Base-by-base conservation (phyloP, 2,113 vertebrate genomes). In the Clinocottus analis region DNA sequence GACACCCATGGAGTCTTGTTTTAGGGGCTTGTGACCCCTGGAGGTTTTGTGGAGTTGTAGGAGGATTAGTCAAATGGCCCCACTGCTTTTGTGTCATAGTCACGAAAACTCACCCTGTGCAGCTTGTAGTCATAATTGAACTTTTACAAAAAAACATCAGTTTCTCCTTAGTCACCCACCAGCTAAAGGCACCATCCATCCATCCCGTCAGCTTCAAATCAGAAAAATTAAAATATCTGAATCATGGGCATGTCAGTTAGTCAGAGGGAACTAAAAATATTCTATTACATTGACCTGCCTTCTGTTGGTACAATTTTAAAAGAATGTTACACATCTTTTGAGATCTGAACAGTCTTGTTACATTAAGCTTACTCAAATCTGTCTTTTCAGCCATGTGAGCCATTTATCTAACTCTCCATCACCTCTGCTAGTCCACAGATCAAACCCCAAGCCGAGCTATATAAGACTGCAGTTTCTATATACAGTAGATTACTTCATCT, bases 71-170 rank as follows among this genome's bases (percentile, higher is more conserved):
- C 79, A 87, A 85, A 90, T 80, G 81, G 76, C n/a, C 59, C 58
- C 33, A 56, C 61, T 70, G 85, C 90, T 95, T 88, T 96, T 94
- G 87, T 94, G 89, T 82, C 77, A 75, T 39, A 86, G 67, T 89
- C 87, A 94, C 92, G 92, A 91, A 90, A 93, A 85, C 74, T 76
- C 73, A 85, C 85, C 90, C 77, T 83, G 85, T 87, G 72, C 77
- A 92, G 87, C 64, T 82, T 89, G 90, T 90, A 93, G 88, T 90
- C 69, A 81, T 81, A 91, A 96, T 95, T 91, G 94, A 96, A 89
- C 79, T 86, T 89, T 92, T 85, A 91, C 82, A 85, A 89, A 89
- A n/a, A 85, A 86, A 75, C 85, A 77, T 39, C 64, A 79, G 59
- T 82, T 70, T 70, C 59, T 73, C 33, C 45, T 79, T 39, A 62